Conservation (phyloP, 92 coral and sea anemone genomes). For the Porites lobata region DNA sequence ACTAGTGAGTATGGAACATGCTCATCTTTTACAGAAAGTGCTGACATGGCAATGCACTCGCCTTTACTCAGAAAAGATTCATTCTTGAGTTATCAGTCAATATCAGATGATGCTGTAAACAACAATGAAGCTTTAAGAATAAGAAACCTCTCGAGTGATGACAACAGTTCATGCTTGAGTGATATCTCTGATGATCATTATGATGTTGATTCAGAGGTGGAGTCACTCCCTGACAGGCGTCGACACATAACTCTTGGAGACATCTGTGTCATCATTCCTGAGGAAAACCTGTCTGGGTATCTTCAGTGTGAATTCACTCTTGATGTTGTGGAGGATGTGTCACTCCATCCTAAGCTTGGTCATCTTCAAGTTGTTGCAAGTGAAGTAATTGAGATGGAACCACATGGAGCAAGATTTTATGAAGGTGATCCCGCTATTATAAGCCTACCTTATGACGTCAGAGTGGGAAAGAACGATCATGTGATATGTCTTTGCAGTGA, state of each 20-base stretch:
- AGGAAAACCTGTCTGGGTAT: constrained; percentile 86
- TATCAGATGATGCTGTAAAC: constrained; percentile 42
- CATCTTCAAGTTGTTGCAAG: constrained; percentile 79
- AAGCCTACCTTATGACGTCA: constrained; percentile 80
- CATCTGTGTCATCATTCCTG: constrained; percentile 92
- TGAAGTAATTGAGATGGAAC: constrained; percentile 83
- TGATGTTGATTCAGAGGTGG: constrained; percentile 39
- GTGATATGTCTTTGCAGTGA: constrained; percentile 91
- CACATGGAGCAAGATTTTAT: constrained; percentile 92
- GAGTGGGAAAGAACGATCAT: constrained; percentile 59
- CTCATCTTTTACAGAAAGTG: constrained; percentile 66
- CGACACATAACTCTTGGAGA: constrained; percentile 88
- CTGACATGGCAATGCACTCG: constrained; percentile 32
- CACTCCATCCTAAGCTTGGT: constrained; percentile 72
- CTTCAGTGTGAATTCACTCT: constrained; percentile 85
- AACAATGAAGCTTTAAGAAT: constrained; percentile 24
- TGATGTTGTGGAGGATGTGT: constrained; percentile 81
- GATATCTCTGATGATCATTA: constrained; percentile 64
- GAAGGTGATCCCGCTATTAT: constrained; percentile 88
- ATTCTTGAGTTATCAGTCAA: constrained; percentile 29
- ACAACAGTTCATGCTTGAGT: constrained; percentile 34
- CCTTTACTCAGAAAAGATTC: constrained; percentile 32
- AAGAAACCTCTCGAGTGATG: constrained; percentile 44
- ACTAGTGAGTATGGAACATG: constrained; percentile 92
- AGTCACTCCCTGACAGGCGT: constrained; percentile 52